Percentiles rank a stretch among this genome's conserved stretches.
These are phyloP conservation scores for Heterocephalus glaber DNA, from an alignment of 2,113 vertebrate species.

Conservation along the genomic window DNA sequence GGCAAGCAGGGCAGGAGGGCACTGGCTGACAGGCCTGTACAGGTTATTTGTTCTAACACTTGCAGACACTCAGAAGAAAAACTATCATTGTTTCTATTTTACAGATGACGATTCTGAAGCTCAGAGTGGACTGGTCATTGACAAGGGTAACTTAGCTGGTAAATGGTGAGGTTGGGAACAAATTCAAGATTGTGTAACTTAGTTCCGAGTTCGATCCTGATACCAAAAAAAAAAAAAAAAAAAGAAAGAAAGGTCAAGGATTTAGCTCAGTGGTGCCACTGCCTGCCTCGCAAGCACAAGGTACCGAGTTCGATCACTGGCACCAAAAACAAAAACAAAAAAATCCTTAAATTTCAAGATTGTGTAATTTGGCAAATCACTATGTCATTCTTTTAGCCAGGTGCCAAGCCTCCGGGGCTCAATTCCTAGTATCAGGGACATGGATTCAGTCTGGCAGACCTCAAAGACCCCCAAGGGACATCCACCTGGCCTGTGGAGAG, in stretches of 20 bases:
- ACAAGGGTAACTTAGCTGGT: not conserved
- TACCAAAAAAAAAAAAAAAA: too few relatives aligned
- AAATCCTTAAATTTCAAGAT: too few relatives aligned
- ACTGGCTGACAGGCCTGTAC: not conserved
- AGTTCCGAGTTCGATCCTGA: too few relatives aligned
- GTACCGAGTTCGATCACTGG: too few relatives aligned
- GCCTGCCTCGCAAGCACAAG: too few relatives aligned
- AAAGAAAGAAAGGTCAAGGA: too few relatives aligned
- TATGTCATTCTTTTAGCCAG: not conserved
- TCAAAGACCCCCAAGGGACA: not conserved
- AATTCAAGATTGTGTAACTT: not conserved
- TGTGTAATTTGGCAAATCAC: not conserved
- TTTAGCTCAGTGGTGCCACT: too few relatives aligned
- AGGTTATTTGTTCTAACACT: not conserved
- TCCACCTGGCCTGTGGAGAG: not conserved
- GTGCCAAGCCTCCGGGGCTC: not conserved
- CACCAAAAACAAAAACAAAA: too few relatives aligned
- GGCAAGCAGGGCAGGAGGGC: not conserved
- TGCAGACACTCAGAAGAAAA: not conserved
- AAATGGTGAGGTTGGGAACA: not conserved
- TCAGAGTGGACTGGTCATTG: not conserved
- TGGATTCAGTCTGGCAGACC: not conserved
- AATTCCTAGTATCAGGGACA: not conserved
- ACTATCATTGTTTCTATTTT: not conserved
- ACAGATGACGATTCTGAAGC: not conserved